Evolutionary conservation across 2,113 vertebrate genomes (phyloP), one percentile per base, ranked within the genome.

Genomic region (Prunella himalayana): DNA sequence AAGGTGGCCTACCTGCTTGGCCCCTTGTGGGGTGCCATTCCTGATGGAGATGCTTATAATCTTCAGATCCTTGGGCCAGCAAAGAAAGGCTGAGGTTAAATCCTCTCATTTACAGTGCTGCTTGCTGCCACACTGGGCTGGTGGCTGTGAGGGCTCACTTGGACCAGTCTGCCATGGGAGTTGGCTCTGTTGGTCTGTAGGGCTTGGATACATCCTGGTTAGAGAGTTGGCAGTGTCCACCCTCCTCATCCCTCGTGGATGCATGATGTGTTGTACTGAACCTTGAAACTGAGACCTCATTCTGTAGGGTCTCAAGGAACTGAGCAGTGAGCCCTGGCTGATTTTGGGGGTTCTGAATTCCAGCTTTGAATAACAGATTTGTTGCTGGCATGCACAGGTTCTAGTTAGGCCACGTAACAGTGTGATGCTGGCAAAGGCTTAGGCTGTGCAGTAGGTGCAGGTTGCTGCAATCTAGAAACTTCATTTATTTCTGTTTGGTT

Each of bases 181-280:
- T 3, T 3, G 3, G 15, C 54, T 4, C 2, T 39, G 21, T 8
- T n/a, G 15, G 25, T 24, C 63, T 37, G 17, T 5, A 5, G 35
- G 13, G 23, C 59, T 42, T 59, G 33, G 9, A 3, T 4, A 7
- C 0, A 0, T 45, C 3, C 6, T 30, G n/a, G 17, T 15, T 56
- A 5, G 24, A 17, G 15, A 39, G 57, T 49, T 63, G 57, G 17
- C 28, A 68, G 47, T 8, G 23, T 15, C 56, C 47, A 8, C 37
- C 21, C 31, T 86, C 13, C 57, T 63, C 3, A 2, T 45, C 70
- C 25, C 3, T 51, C 0, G 0, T n/a, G 28, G 6, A 0, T 27
- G 61, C 0, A 1, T 25, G 45, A 3, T 28, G 22, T 25, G 22
- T 65, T n/a, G 5, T 15, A 4, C 13, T 39, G 44, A 73, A 35